Conservation (phyloP, 2,797 vertebrate genomes). For the Vespertilio murinus region DNA sequence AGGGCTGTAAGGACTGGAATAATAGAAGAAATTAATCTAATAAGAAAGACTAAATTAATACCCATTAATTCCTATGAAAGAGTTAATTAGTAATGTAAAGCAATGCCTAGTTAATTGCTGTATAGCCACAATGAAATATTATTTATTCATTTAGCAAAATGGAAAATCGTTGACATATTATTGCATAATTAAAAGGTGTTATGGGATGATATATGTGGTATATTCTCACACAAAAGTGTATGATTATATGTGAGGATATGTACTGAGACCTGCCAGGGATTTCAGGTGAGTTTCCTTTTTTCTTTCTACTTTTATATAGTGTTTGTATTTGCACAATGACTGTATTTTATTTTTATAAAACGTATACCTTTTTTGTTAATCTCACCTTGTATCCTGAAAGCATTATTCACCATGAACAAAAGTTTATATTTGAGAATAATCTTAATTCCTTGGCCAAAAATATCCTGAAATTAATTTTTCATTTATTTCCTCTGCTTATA, state of each 20-base stretch:
- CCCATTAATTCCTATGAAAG: not conserved
- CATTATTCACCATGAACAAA: not conserved
- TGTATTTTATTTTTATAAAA: constrained; percentile 1
- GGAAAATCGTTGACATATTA: not conserved
- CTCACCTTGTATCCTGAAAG: not conserved
- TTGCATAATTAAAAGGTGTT: not conserved
- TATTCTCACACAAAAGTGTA: not conserved
- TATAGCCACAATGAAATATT: not conserved
- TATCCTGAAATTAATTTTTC: constrained; percentile 13
- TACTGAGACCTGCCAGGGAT: not conserved
- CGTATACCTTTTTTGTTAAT: not conserved
- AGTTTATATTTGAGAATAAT: constrained; percentile 15
- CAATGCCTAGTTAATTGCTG: not conserved
- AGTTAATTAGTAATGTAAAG: not conserved
- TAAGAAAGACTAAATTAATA: not conserved
- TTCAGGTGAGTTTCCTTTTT: not conserved
- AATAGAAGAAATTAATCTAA: not conserved
- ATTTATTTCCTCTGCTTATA: not conserved
- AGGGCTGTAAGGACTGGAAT: not conserved
- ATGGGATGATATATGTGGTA: not conserved
- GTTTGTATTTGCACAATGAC: not conserved
- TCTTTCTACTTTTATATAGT: not conserved
- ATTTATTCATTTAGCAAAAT: not conserved
- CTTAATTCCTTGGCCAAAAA: not conserved
- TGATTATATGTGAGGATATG: not conserved